Evolutionary conservation across 2,797 vertebrate genomes (phyloP).

Genomic region (Diplodus puntazzo): DNA sequence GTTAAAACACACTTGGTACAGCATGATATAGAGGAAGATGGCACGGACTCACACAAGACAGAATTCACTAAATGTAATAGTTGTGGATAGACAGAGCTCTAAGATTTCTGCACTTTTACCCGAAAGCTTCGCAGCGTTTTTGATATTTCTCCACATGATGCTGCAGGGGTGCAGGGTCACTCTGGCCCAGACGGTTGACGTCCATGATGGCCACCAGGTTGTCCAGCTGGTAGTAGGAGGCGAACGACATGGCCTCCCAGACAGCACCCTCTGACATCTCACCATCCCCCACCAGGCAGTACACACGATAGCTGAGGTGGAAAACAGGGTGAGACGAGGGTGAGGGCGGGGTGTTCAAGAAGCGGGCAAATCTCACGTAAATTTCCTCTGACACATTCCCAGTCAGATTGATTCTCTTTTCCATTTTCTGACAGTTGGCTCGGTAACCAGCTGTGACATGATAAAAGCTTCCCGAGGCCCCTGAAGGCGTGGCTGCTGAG

Average conservation of each 20-base stretch:
- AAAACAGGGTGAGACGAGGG: conserved; percentile 23
- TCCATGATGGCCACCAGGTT: conserved; percentile 96
- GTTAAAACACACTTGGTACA: background rate
- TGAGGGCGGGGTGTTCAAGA: conserved; percentile 4
- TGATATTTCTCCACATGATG: conserved; percentile 95
- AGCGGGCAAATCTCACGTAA: conserved; percentile 35
- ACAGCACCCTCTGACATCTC: conserved; percentile 96
- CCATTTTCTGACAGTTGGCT: conserved; percentile 45
- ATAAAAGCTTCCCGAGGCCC: conserved; percentile 31
- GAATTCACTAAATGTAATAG: background rate
- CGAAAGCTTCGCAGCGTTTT: conserved; percentile 95
- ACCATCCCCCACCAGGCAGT: conserved; percentile 94
- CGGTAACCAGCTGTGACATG: conserved; percentile 51
- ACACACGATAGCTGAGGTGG: conserved; percentile 90
- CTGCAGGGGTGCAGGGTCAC: conserved; percentile 93
- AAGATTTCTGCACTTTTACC: conserved; percentile 78
- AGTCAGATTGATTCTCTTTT: conserved; percentile 51
- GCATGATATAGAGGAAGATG: background rate
- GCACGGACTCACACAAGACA: background rate
- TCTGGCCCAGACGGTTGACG: conserved; percentile 96
- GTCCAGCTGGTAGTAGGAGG: conserved; percentile 94
- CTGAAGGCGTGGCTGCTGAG: conserved; percentile 35
- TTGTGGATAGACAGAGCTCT: background rate
- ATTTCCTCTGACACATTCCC: conserved; percentile 65
- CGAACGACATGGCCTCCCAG: conserved; percentile 99